A percentile compares a stretch with the other conserved stretches of the same genome.
Evolutionary conservation across 1,140 invertebrate species (phyloP).

Genomic region (Bombus impatiens): DNA sequence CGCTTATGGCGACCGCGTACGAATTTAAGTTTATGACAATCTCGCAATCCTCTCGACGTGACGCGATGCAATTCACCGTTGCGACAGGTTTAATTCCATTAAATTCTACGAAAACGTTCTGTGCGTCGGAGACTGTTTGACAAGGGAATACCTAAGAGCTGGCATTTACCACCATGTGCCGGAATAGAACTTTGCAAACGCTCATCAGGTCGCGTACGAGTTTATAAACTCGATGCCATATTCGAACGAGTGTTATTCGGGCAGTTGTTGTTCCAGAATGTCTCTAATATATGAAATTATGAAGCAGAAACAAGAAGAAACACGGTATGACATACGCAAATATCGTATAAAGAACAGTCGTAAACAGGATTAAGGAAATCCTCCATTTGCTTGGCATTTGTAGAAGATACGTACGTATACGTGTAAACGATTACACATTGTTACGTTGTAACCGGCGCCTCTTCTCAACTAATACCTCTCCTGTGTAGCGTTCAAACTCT

Average conservation of each 20-base stretch:
- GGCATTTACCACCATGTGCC: not conserved
- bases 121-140: not conserved
- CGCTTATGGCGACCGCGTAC: slow-evolving; percentile 8
- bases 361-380: slow-evolving; percentile 30
- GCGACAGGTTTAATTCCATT: slow-evolving; percentile 40
- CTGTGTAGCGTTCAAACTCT: slow-evolving; percentile 7
- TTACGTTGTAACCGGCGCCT: slow-evolving; percentile 2
- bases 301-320: not conserved
- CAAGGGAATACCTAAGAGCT: not conserved
- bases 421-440: slow-evolving; percentile 32
- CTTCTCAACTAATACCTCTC: not conserved
- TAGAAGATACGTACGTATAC: not conserved
- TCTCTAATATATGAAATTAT: not conserved
- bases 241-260: not conserved
- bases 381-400: not conserved
- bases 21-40: slow-evolving; percentile 53
- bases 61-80: slow-evolving; percentile 28
- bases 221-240: not conserved
- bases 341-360: no score
- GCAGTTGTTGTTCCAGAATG: not conserved
- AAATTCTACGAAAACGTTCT: slow-evolving; percentile 1
- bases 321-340: not conserved
- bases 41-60: not conserved
- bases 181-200: not conserved
- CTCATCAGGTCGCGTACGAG: not conserved